phyloP scores from a whole-genome alignment of 2,797 vertebrate species.

The Neomorphus geoffroyi region DNA sequence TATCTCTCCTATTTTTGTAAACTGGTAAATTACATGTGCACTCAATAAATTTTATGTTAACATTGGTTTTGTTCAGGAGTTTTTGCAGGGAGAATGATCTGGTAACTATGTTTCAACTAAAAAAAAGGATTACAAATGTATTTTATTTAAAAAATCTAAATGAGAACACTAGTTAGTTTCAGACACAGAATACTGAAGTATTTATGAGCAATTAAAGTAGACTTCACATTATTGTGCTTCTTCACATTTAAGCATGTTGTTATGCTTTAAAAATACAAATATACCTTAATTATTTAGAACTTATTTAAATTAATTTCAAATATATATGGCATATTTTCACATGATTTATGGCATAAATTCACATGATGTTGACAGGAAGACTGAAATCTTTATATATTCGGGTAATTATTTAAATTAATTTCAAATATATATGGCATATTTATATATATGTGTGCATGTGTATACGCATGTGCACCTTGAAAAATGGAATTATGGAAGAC shows the following conservation, averaged over 20 bases:
- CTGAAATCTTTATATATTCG: too few relatives aligned
- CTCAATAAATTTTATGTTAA: not conserved
- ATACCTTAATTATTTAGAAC: constrained; percentile 29
- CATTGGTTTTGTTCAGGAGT: not conserved
- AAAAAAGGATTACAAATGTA: not conserved
- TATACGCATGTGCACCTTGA: not conserved
- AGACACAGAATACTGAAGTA: not conserved
- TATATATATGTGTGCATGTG: too few relatives aligned
- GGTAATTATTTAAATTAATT: constrained; percentile 53
- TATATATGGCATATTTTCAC: not conserved
- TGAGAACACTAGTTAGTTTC: not conserved
- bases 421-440: not conserved
- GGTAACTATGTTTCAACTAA: not conserved
- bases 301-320: constrained; percentile 43
- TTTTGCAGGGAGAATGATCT: not conserved
- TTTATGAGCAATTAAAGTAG: constrained; percentile 1
- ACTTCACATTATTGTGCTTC: constrained; percentile 27
- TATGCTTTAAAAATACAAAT: constrained; percentile 29
- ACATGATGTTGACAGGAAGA: too few relatives aligned
- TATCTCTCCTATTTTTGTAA: not conserved
- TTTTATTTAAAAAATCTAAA: not conserved
- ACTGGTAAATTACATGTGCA: not conserved
- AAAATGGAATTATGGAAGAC: constrained; percentile 45
- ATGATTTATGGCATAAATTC: too few relatives aligned
- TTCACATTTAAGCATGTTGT: constrained; percentile 19